Conservation (phyloP, 2,797 vertebrate genomes). For the Enteromius viviparus region DNA sequence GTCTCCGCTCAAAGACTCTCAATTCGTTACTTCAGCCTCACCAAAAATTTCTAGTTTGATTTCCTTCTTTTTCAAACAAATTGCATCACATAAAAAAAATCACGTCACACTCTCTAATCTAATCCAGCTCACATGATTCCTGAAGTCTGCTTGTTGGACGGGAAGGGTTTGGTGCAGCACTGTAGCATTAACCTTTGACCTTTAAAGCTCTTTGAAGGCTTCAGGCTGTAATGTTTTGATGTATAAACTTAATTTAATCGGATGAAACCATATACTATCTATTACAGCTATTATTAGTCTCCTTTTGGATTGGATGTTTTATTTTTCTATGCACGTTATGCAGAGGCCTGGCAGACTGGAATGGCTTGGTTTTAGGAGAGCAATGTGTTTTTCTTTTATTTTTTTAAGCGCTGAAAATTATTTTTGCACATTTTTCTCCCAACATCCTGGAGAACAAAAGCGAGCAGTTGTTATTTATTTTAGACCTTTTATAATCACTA, state of each 20-base stretch:
- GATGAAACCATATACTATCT: conserved; percentile 75
- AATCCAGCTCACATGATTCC: conserved; percentile 33
- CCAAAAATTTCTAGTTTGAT: neutral
- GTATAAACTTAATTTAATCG: conserved; percentile 81
- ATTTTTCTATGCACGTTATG: conserved; percentile 76
- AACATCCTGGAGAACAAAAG: conserved; percentile 35
- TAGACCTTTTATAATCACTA: conserved; percentile 14
- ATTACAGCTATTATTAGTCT: conserved; percentile 62
- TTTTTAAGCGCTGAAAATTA: conserved; percentile 48
- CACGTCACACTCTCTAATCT: conserved; percentile 1
- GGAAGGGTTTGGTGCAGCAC: conserved; percentile 66
- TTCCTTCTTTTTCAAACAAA: neutral
- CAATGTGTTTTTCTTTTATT: conserved; percentile 50
- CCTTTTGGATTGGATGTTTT: conserved; percentile 71
- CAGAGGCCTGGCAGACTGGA: conserved; percentile 78
- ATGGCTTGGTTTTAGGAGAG: conserved; percentile 60
- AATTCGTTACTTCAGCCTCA: neutral
- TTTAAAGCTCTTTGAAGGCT: conserved; percentile 55
- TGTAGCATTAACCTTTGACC: conserved; percentile 76
- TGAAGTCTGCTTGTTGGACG: conserved; percentile 48
- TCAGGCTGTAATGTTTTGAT: conserved; percentile 74
- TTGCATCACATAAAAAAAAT: neutral
- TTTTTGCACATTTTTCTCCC: conserved; percentile 37
- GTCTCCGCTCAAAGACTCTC: neutral
- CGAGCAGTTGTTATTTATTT: conserved; percentile 54